phyloP scores from a whole-genome alignment of 2,113 vertebrate genomes.

The Amazona vittata region DNA sequence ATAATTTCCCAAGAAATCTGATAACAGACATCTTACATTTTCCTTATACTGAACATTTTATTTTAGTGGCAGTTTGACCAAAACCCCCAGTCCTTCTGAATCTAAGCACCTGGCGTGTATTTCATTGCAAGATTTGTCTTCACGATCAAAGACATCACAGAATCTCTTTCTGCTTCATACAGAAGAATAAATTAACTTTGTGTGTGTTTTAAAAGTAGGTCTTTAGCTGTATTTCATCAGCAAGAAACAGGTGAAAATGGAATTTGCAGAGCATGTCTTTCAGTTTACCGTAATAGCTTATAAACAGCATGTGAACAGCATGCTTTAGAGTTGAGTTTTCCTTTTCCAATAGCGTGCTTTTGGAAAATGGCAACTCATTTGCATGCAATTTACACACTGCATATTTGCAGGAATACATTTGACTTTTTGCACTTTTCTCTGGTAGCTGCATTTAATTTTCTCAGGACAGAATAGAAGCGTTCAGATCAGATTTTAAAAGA shows the following conservation, averaged over 20 bases:
- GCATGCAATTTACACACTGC: not conserved
- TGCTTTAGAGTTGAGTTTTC: not conserved
- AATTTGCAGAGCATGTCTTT: not conserved
- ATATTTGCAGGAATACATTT: conserved; percentile 15
- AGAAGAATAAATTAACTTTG: conserved; percentile 1
- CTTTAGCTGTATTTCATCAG: not conserved
- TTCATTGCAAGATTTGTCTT: not conserved
- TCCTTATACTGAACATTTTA: not conserved
- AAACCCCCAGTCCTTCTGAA: not conserved
- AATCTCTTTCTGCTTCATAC: not conserved
- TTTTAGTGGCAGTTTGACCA: not conserved
- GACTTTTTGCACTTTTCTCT: not conserved
- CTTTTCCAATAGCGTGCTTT: not conserved
- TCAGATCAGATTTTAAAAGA: not conserved
- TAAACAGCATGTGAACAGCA: not conserved
- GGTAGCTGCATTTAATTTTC: conserved; percentile 12
- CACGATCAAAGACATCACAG: not conserved
- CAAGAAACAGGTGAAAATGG: conserved; percentile 8
- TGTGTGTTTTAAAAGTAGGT: conserved; percentile 3
- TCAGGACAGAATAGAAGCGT: not conserved
- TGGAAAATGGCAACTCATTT: conserved; percentile 3
- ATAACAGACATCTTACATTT: not conserved
- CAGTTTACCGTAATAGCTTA: not conserved
- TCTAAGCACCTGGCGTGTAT: not conserved
- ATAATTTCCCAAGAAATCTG: not conserved